Percentiles rank a stretch among this genome's conserved stretches.
Conservation (phyloP, 2,113 vertebrate genomes). For the Sigmodon hispidus region DNA sequence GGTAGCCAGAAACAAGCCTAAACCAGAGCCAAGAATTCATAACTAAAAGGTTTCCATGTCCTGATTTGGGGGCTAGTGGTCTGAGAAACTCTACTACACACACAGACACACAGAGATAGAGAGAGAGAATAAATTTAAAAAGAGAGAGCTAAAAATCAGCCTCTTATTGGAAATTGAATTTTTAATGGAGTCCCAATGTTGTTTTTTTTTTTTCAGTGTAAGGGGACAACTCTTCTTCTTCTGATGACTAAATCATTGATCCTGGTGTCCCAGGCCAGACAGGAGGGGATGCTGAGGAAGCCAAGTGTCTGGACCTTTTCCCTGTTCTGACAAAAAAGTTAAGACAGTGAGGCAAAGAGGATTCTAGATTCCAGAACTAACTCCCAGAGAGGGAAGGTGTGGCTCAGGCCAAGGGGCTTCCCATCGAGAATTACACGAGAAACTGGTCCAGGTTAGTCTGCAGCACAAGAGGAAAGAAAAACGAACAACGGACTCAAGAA, state of each 20-base stretch:
- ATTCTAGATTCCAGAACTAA: constrained; percentile 8
- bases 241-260: neutral
- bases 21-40: neutral
- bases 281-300: neutral
- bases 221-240: neutral
- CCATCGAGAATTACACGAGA: neutral
- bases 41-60: neutral
- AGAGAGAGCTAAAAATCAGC: neutral
- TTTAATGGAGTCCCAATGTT: neutral
- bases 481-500: neutral
- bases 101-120: neutral
- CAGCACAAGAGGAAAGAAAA: neutral
- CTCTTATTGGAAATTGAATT: constrained; percentile 7
- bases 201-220: neutral
- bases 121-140: neutral
- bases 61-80: neutral
- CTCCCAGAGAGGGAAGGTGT: neutral
- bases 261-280: neutral
- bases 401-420: neutral
- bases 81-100: neutral
- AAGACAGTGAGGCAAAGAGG: neutral
- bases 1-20: neutral
- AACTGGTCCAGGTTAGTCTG: neutral
- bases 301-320: neutral
- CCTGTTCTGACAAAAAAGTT: neutral